A percentile compares a stretch with the other conserved stretches of the same genome.
Evolutionary conservation across 2,113 vertebrate genomes (phyloP).

Genomic region (Gymnobelideus leadbeateri): DNA sequence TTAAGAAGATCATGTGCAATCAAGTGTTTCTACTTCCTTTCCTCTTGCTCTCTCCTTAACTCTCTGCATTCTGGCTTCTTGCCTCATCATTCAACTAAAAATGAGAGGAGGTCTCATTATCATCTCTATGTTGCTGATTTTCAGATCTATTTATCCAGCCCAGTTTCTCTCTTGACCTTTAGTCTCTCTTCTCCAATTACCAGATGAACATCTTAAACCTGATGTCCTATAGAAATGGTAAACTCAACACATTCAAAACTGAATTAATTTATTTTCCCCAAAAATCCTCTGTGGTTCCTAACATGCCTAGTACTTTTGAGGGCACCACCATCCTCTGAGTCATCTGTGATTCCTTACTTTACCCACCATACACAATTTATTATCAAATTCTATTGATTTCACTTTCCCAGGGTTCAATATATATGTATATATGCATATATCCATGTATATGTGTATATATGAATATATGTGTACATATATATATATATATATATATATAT

Average conservation of each 20-base stretch:
- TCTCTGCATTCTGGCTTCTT: neutral
- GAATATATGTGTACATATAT: no score
- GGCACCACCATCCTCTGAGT: neutral
- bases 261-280: neutral
- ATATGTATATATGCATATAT: no score
- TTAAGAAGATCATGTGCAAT: neutral
- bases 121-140: neutral
- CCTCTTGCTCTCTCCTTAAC: neutral
- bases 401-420: neutral
- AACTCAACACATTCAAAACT: neutral
- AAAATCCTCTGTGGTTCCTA: neutral
- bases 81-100: neutral
- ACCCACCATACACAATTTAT: neutral
- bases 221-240: neutral
- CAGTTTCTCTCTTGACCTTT: neutral
- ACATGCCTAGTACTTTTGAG: neutral
- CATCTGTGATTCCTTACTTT: neutral
- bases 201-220: neutral
- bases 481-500: no score
- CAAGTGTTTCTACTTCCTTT: neutral
- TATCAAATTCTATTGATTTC: neutral
- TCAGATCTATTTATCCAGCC: neutral
- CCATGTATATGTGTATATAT: no score
- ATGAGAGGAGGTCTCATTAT: neutral
- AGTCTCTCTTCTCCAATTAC: neutral